phyloP scores from a whole-genome alignment of 2,888 invertebrate genomes.

The Lasioglossum zephyrum region DNA sequence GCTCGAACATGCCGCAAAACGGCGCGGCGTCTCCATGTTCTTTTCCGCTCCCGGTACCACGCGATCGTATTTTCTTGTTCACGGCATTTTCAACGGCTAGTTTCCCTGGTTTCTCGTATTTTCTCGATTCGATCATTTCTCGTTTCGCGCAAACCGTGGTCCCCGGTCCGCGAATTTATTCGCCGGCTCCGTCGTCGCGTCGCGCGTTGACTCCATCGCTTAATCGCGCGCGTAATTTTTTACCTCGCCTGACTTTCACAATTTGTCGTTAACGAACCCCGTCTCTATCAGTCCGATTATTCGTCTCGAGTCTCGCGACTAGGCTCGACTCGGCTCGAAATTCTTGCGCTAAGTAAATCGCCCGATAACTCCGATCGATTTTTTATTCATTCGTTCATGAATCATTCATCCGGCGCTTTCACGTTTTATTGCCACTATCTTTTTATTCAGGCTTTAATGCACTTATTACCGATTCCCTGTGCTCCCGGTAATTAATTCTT shows the following conservation, averaged over 20 bases:
- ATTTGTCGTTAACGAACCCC: background rate
- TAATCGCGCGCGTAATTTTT: background rate
- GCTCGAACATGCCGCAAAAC: background rate
- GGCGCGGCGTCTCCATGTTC: background rate
- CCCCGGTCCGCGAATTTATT: background rate
- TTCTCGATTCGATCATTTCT: background rate
- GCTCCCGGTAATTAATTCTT: background rate
- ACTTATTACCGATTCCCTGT: conserved; percentile 1
- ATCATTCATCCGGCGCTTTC: background rate
- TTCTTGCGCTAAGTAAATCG: background rate
- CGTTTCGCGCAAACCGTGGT: background rate
- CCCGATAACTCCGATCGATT: background rate
- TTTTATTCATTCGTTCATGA: conserved; percentile 8
- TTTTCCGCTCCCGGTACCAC: background rate
- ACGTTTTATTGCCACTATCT: background rate
- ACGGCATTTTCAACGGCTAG: conserved; percentile 13
- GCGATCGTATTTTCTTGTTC: conserved; percentile 18
- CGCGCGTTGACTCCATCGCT: background rate
- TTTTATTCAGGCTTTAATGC: background rate
- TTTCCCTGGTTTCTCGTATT: background rate
- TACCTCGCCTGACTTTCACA: background rate
- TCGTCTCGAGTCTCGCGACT: background rate
- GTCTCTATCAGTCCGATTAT: background rate
- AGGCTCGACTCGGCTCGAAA: background rate
- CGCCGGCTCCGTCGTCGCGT: background rate